These are phyloP conservation scores for Urosaurus nigricauda DNA, from an alignment of 2,797 vertebrate species.

Conservation along the genomic window DNA sequence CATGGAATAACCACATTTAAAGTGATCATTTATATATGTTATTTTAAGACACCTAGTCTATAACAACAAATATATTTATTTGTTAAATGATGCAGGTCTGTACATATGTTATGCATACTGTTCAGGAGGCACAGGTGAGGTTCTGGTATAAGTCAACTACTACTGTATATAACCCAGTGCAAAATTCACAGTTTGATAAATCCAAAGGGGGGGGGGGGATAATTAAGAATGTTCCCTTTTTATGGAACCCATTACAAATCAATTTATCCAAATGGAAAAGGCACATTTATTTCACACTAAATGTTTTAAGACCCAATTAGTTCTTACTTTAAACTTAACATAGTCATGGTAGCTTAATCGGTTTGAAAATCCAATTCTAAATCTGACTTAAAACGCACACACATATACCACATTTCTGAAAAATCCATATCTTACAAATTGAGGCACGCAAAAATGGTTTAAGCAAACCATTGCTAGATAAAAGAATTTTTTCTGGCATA, in stretches of 20 bases:
- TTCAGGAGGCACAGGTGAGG: constrained; percentile 35
- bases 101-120: constrained; percentile 36
- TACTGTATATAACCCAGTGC: background rate
- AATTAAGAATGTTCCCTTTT: background rate
- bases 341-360: background rate
- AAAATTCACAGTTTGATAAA: constrained; percentile 26
- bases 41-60: constrained; percentile 59
- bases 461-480: constrained; percentile 23
- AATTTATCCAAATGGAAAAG: constrained; percentile 35
- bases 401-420: accelerated
- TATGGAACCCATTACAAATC: constrained; percentile 20
- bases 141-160: constrained; percentile 50
- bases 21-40: constrained; percentile 62
- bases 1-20: constrained; percentile 59
- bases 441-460: constrained; percentile 4
- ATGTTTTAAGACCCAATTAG: constrained; percentile 20
- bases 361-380: background rate
- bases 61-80: constrained; percentile 64
- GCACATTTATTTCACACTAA: background rate
- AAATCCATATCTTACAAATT: background rate
- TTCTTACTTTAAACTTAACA: constrained; percentile 10
- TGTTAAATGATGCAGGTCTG: constrained; percentile 55
- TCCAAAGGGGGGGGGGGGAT: background rate
- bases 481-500: constrained; percentile 7
- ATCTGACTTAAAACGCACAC: background rate